phyloP scores from a whole-genome alignment of 1,140 invertebrate species.

The Drosophila nigrodunni region DNA sequence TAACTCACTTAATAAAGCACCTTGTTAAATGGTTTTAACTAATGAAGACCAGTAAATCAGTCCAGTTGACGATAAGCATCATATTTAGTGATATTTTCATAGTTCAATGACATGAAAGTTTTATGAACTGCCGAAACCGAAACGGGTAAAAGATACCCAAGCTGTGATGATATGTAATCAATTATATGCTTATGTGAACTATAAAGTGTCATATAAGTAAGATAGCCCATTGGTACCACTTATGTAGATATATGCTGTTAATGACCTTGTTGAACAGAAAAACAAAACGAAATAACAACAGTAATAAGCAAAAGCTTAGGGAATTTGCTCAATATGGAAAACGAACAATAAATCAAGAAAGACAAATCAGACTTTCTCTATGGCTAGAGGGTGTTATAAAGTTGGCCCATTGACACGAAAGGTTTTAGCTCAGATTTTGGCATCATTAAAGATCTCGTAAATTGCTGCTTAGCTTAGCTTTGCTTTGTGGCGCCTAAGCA shows the following conservation, averaged over 20 bases:
- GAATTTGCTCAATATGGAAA: conserved; percentile 61
- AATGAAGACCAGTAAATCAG: conserved; percentile 15
- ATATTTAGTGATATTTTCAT: conserved; percentile 24
- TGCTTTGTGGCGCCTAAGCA: conserved; percentile 15
- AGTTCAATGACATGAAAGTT: conserved; percentile 26
- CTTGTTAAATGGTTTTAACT: conserved; percentile 16
- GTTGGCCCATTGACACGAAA: conserved; percentile 71
- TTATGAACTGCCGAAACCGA: conserved; percentile 5
- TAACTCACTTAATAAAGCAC: conserved; percentile 12
- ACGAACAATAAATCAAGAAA: conserved; percentile 18
- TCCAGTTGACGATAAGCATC: conserved; percentile 19
- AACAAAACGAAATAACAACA: conserved; percentile 13
- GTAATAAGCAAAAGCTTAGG: conserved; percentile 55
- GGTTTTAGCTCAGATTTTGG: conserved; percentile 51
- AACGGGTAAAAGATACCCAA: conserved; percentile 2
- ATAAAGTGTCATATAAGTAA: conserved; percentile 23
- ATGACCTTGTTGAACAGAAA: conserved; percentile 47
- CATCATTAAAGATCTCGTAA: conserved; percentile 67
- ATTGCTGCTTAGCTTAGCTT: conserved; percentile 35
- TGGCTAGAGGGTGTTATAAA: conserved; percentile 64
- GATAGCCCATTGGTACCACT: conserved; percentile 1
- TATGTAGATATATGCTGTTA: conserved; percentile 23
- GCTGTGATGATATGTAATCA: conserved; percentile 16
- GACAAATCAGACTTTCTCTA: conserved; percentile 61
- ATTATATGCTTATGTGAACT: conserved; percentile 23